Base-by-base conservation (phyloP, 2,888 invertebrate genomes). In the Bombylius major region DNA sequence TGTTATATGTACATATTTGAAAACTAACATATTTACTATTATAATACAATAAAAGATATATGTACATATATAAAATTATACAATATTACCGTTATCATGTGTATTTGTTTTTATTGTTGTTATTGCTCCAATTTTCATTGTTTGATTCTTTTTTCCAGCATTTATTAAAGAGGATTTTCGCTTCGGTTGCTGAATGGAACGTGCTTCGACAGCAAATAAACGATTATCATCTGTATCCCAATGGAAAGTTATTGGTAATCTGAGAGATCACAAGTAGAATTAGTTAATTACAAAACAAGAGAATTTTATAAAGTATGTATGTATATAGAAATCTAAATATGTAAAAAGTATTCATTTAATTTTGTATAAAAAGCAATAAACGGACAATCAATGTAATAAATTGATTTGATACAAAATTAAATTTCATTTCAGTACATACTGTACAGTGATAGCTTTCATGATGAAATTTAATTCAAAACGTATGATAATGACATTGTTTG, bases 181-280 rank as follows among this genome's bases (percentile, higher is more conserved):
- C 72, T 60, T 75, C 42, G 58, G 53, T 75, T 61, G 76, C 66
- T 54, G 78, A 76, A 72, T 65, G 3, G 70, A 70, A 60, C 79
- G 78, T 70, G 93, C 89, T 69, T 95, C 91, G 66, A 92, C 87
- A 39, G 93, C 86, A 13, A 98, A 76, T 59, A 97, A 78, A 63
- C 92, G 82, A 1, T 89, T 78, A 70, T 99, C 97, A 63, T 86
- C 84, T 32, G 77, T 76, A 69, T 98, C 96, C 98, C 98, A 99
- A 67, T 82, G 80, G 65, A 86, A 78, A 47, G 80, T 76, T 48
- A 84, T 77, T 0, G 86, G 83, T 34, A 85, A 78, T 65, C 84
- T 79, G 44, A 23, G 23, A 23, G 23, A 23, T 23, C 23, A 23
- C 23, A 23, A 23, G 23, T 31, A 23, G 23, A 46, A 46, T 47